Percentiles rank a stretch among this genome's conserved stretches.
These are phyloP conservation scores for Oreochromis spilurus DNA, from an alignment of 2,113 vertebrate genomes.

Conservation along the genomic window DNA sequence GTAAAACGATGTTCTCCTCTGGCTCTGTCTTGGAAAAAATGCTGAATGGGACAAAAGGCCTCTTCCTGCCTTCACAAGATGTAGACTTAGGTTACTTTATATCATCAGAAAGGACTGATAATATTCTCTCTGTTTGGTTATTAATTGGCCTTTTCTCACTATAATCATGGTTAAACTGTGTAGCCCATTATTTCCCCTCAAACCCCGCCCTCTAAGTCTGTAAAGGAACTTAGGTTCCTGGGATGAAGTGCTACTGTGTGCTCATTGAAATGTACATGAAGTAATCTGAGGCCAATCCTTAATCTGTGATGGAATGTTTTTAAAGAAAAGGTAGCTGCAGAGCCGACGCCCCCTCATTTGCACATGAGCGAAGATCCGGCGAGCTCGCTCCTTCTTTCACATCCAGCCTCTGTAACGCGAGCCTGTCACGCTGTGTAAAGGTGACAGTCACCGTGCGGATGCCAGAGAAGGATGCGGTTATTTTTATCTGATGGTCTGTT, in stretches of 20 bases:
- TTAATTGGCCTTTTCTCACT: background rate
- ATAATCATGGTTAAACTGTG: background rate
- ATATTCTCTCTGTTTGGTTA: background rate
- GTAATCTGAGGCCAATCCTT: rapidly evolving
- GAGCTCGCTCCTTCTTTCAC: background rate
- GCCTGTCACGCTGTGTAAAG: background rate
- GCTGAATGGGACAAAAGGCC: background rate
- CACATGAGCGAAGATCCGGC: background rate
- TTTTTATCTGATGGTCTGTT: background rate
- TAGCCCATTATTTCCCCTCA: background rate
- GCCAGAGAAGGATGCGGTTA: background rate
- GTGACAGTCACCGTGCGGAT: background rate
- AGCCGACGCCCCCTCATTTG: background rate
- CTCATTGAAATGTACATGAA: background rate
- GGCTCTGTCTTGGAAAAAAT: background rate
- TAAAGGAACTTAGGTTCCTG: background rate
- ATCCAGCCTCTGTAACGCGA: background rate
- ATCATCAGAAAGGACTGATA: background rate
- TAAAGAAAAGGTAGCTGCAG: background rate
- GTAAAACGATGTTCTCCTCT: background rate
- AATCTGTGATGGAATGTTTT: background rate
- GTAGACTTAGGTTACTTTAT: background rate
- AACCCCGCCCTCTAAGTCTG: background rate
- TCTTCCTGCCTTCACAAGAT: background rate
- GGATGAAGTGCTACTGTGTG: background rate